A percentile compares a stretch with the other conserved stretches of the same genome.
Evolutionary conservation across 2,797 vertebrate species (phyloP).

Genomic region (Lepilemur ruficaudatus): DNA sequence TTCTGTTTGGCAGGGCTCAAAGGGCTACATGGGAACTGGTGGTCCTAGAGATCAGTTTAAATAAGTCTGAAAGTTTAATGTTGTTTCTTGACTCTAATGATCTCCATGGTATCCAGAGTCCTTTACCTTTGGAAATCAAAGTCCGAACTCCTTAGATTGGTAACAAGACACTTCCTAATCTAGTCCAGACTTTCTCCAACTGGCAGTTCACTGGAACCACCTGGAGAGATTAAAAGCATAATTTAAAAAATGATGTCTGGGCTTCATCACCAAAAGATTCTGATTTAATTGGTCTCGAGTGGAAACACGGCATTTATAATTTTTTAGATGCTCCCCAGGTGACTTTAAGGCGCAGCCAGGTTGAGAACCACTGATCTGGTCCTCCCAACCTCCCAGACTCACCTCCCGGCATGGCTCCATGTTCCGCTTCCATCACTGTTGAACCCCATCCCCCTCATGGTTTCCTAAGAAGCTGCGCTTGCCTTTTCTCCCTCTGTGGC

Average conservation of each 20-base stretch:
- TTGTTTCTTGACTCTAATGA: neutral
- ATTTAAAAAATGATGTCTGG: neutral
- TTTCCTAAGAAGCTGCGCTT: neutral
- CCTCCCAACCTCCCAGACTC: neutral
- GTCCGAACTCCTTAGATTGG: neutral
- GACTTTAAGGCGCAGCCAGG: neutral
- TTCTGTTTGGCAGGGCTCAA: neutral
- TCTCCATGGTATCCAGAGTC: neutral
- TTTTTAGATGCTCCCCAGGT: neutral
- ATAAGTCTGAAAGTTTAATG: neutral
- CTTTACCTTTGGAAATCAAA: neutral
- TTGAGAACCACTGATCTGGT: neutral
- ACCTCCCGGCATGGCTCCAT: neutral
- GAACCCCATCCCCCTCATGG: neutral
- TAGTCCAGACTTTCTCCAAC: neutral
- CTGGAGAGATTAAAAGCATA: neutral
- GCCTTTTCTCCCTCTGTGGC: neutral
- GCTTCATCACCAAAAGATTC: neutral
- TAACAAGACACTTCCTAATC: neutral
- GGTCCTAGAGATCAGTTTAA: neutral
- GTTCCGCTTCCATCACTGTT: fast-evolving
- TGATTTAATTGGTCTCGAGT: neutral
- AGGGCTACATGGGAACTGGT: neutral
- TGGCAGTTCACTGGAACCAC: neutral
- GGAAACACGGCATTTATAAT: neutral